These are phyloP conservation scores for Tricholauxania praeusta DNA, from an alignment of 2,888 invertebrate species.

Conservation along the genomic window DNA sequence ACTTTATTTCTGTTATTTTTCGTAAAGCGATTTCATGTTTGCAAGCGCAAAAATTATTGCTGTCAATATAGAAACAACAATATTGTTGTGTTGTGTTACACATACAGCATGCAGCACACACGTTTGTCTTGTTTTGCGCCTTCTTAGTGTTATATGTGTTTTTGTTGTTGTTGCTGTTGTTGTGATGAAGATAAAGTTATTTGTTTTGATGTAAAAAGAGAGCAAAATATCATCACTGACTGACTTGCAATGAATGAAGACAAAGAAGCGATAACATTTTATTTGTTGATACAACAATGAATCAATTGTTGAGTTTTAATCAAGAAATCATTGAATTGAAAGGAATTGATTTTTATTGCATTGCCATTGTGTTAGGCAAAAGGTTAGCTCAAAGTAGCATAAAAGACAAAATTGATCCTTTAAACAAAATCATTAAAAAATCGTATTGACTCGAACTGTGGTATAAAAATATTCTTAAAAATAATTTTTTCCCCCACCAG, in stretches of 20 bases:
- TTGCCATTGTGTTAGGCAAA: neutral
- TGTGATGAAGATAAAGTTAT: constrained; percentile 15
- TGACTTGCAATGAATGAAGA: neutral
- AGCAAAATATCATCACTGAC: neutral
- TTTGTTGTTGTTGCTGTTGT: neutral
- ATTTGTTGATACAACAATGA: constrained; percentile 35
- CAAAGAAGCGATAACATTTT: constrained; percentile 29
- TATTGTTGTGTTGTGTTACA: constrained; percentile 19
- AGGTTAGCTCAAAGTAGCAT: no score
- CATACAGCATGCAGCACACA: neutral
- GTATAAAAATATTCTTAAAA: no score
- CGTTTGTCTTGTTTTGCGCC: neutral
- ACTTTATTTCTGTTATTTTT: constrained; percentile 2
- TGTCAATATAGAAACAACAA: constrained; percentile 32
- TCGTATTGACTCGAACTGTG: no score
- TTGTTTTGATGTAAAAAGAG: neutral
- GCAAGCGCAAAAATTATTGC: constrained; percentile 37
- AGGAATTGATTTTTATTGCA: constrained; percentile 20
- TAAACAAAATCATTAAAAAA: no score
- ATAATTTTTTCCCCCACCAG: no score
- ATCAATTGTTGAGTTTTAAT: constrained; percentile 34
- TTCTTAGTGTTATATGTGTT: neutral
- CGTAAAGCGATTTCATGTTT: constrained; percentile 29
- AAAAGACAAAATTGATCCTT: no score
- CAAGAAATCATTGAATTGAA: constrained; percentile 31